A percentile compares a stretch with the other conserved stretches of the same genome.
These are phyloP conservation scores for Nephila pilipes DNA, from an alignment of 1,140 invertebrate species.

Conservation along the genomic window DNA sequence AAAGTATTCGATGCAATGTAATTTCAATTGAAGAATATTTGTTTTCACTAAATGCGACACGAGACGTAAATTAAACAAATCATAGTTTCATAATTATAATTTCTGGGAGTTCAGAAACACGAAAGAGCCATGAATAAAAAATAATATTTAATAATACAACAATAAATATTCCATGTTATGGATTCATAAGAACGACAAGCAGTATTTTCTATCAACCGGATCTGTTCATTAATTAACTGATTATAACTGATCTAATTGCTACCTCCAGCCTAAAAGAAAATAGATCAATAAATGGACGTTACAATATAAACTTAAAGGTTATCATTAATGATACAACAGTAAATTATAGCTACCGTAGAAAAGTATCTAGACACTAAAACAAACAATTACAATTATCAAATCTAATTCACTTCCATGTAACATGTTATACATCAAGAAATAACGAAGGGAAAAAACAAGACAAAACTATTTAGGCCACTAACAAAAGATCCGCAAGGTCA, in stretches of 20 bases:
- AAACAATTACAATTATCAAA: conserved; percentile 11
- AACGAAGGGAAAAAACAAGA: not conserved
- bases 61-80: too few species aligned
- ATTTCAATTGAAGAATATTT: too few species aligned
- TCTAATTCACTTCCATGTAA: not conserved
- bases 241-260: not conserved
- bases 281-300: not conserved
- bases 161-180: too few species aligned
- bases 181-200: too few species aligned
- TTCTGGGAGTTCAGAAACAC: too few species aligned
- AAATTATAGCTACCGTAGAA: not conserved
- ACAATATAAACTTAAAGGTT: not conserved
- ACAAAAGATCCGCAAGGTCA: conserved; percentile 34
- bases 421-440: not conserved
- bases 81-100: too few species aligned
- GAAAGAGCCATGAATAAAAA: too few species aligned
- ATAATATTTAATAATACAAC: too few species aligned
- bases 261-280: not conserved
- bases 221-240: not conserved
- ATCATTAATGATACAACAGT: not conserved
- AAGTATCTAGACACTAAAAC: not conserved
- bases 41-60: too few species aligned
- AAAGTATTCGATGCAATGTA: too few species aligned
- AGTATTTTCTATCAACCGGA: too few species aligned
- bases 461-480: conserved; percentile 29